phyloP scores from a whole-genome alignment of 2,888 invertebrate species.

The Rhamphomyia laevipes region DNA sequence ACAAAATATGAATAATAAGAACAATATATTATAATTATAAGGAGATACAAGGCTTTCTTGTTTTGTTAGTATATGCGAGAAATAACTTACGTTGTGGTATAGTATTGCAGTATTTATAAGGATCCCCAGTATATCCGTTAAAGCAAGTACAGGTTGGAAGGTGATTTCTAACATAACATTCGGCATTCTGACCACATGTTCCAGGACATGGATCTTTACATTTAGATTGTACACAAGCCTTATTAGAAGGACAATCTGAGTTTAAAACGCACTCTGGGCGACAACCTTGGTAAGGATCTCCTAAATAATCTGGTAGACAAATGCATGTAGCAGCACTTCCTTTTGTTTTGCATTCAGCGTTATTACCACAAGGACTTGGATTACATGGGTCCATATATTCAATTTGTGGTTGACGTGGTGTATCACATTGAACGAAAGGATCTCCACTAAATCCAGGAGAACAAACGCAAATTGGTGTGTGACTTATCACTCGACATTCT shows the following conservation, averaged over 20 bases:
- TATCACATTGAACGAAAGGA: constrained; percentile 57
- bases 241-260: constrained; percentile 58
- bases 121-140: constrained; percentile 60
- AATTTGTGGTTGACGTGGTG: constrained; percentile 28
- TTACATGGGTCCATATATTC: constrained; percentile 46
- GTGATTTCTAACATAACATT: constrained; percentile 63
- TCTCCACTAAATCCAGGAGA: constrained; percentile 56
- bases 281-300: constrained; percentile 67
- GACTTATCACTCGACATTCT: constrained; percentile 63
- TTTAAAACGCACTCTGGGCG: constrained; percentile 62
- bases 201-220: constrained; percentile 71
- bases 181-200: constrained; percentile 61
- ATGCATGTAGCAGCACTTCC: constrained; percentile 54
- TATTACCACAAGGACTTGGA: constrained; percentile 53
- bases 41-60: too few species aligned
- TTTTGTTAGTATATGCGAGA: too few species aligned
- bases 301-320: constrained; percentile 59
- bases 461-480: constrained; percentile 62
- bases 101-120: constrained; percentile 49
- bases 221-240: constrained; percentile 60
- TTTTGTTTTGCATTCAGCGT: constrained; percentile 58
- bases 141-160: constrained; percentile 57
- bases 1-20: not conserved
- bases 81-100: constrained; percentile 42
- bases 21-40: too few species aligned